Percentiles rank a stretch among this genome's conserved stretches.
Evolutionary conservation across 2,888 invertebrate species (phyloP).

Genomic region (Zelleria hepariella): DNA sequence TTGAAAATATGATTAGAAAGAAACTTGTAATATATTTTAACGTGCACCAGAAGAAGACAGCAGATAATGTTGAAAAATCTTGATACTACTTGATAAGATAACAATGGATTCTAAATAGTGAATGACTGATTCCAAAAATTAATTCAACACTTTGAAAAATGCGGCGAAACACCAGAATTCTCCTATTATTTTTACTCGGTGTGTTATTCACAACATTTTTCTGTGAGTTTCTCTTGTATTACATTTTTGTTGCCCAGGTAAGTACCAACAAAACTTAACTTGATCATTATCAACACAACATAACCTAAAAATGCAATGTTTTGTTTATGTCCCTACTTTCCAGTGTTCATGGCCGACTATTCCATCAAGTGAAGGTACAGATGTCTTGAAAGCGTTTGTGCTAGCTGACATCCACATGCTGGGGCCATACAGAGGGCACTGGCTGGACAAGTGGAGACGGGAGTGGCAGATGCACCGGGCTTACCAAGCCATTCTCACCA

Average conservation of each 20-base stretch:
- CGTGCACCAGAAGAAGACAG: too few relatives aligned
- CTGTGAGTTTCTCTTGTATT: constrained; percentile 54
- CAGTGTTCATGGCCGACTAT: constrained; percentile 83
- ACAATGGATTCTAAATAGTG: too few relatives aligned
- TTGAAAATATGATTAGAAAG: too few relatives aligned
- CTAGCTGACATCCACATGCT: constrained; percentile 93
- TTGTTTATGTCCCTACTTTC: constrained; percentile 22
- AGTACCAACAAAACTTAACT: constrained; percentile 6
- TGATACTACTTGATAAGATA: too few relatives aligned
- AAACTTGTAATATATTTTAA: too few relatives aligned
- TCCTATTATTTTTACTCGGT: background rate
- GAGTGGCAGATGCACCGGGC: constrained; percentile 98
- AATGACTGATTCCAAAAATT: too few relatives aligned
- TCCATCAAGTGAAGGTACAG: constrained; percentile 39
- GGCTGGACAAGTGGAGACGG: constrained; percentile 94
- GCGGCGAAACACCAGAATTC: background rate
- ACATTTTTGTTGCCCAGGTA: constrained; percentile 47
- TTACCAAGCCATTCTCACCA: constrained; percentile 84
- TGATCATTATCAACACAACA: background rate
- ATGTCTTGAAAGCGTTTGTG: constrained; percentile 80
- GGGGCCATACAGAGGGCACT: constrained; percentile 89
- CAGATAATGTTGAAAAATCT: too few relatives aligned
- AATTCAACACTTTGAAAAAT: background rate
- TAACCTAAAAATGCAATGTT: background rate
- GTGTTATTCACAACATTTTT: constrained; percentile 1